Base-by-base conservation (phyloP, 1,140 invertebrate genomes). In the Ridgeia piscesae region DNA sequence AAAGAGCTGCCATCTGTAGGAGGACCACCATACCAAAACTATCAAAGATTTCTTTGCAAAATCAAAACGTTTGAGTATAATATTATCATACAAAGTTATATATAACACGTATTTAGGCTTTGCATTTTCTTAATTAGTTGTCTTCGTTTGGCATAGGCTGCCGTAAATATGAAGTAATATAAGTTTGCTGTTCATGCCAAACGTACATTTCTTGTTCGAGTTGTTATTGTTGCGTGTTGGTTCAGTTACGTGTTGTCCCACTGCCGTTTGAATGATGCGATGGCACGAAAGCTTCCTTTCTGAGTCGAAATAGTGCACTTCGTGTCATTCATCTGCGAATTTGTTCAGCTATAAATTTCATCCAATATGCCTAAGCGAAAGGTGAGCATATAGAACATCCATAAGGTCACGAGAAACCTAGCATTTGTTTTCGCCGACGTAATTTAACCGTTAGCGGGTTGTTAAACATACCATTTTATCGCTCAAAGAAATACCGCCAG, bases 401-500 rank as follows among this genome's bases (percentile, higher is more conserved):
- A 77, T 77, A 77, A 27, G 58, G 14, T 77, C 58, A 77, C 27
- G 58, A 21, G 11, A 42, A 42, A 42, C 42, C 11, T 42, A 42
- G 17, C 27, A 21, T 77, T 77, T 77, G 58, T 77, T 21, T 9
- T 21, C 58, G 17, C 58, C 58, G 58, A 77, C 58, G 58, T 77
- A 77, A 77, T 14, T 77, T 77, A 77, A 77, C 58, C 58, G 58
- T 77, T 77, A 77, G 11, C 2, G 58, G 11, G 58, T 21, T 77
- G 58, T 77, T 77, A 77, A n/a, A 77, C 58, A 77, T 31, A 77
- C 58, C 58, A 77, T 77, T 77, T 77, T 77, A 77, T 77, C 58
- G 58, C 58, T 77, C 58, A 77, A 77, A 21, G 27, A 77, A 27
- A 77, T 77, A 77, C 58, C 58, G 58, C 58, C 58, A 77, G 58